Percentiles rank a stretch among this genome's conserved stretches.
Evolutionary conservation across 1,140 invertebrate genomes (phyloP).

Genomic region (Euglossa dilemma): DNA sequence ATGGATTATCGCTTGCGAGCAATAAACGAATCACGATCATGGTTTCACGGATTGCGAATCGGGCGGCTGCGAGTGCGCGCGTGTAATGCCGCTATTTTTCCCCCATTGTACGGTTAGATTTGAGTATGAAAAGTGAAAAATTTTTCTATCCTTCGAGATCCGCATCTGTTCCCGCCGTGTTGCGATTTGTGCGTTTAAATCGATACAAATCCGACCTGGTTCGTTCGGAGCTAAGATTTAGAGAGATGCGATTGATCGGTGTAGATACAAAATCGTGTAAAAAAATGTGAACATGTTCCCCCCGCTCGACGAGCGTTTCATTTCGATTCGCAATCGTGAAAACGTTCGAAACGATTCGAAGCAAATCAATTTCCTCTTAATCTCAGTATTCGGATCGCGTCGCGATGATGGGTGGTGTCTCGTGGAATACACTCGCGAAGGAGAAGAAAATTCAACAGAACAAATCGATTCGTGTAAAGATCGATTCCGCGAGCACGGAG

Average conservation of each 20-base stretch:
- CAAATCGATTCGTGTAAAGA: constrained; percentile 15
- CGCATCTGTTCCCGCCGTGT: neutral
- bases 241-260: neutral
- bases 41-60: constrained; percentile 31
- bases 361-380: neutral
- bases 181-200: constrained; percentile 40
- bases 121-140: constrained; percentile 46
- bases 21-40: neutral
- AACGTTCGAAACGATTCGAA: constrained; percentile 1
- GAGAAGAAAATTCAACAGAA: neutral
- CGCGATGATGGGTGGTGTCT: neutral
- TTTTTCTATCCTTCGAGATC: neutral
- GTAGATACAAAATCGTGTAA: constrained; percentile 41
- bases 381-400: neutral
- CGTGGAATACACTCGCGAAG: constrained; percentile 24
- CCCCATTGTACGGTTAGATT: neutral
- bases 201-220: neutral
- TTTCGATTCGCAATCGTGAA: constrained; percentile 8
- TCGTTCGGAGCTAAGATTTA: neutral
- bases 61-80: neutral
- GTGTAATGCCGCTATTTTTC: neutral
- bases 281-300: constrained; percentile 30
- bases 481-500: neutral
- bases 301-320: neutral
- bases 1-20: neutral